A percentile compares a stretch with the other conserved stretches of the same genome.
Conservation (phyloP, 2,888 invertebrate genomes). For the Harpagoxenus sublaevis region DNA sequence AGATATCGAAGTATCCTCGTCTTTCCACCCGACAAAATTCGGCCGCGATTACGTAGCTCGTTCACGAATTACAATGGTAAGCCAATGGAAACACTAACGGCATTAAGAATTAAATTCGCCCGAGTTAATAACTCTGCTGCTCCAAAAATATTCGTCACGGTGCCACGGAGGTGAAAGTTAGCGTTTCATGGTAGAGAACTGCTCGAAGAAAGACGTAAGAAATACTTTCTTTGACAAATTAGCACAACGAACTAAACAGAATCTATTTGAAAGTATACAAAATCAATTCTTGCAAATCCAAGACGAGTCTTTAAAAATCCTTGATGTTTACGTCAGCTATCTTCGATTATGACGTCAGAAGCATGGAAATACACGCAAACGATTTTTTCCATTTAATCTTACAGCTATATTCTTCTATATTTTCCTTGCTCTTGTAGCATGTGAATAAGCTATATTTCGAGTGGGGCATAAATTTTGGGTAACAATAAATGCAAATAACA, state of each 20-base stretch:
- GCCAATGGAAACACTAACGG: slow-evolving; percentile 6
- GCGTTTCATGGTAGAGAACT: neutral
- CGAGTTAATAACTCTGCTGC: neutral
- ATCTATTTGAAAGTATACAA: neutral
- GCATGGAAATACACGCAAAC: slow-evolving; percentile 28
- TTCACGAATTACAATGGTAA: slow-evolving; percentile 35
- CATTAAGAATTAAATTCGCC: slow-evolving; percentile 15
- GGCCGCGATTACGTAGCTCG: slow-evolving; percentile 23
- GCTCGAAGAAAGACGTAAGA: neutral
- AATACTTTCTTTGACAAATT: neutral
- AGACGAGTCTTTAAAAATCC: slow-evolving; percentile 4
- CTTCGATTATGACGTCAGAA: slow-evolving; percentile 26
- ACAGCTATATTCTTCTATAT: slow-evolving; percentile 7
- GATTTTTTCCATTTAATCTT: neutral
- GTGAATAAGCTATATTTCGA: neutral
- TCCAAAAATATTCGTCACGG: neutral
- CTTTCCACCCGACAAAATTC: slow-evolving; percentile 32
- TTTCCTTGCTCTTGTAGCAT: neutral
- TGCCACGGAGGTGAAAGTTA: neutral
- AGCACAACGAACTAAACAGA: neutral
- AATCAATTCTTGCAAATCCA: slow-evolving; percentile 11
- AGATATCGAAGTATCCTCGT: slow-evolving; percentile 12
- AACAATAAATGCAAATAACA: neutral
- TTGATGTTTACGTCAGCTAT: slow-evolving; percentile 23
- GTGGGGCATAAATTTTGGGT: slow-evolving; percentile 12